These are phyloP conservation scores for Planococcus citri DNA, from an alignment of 1,140 invertebrate species.

Conservation along the genomic window DNA sequence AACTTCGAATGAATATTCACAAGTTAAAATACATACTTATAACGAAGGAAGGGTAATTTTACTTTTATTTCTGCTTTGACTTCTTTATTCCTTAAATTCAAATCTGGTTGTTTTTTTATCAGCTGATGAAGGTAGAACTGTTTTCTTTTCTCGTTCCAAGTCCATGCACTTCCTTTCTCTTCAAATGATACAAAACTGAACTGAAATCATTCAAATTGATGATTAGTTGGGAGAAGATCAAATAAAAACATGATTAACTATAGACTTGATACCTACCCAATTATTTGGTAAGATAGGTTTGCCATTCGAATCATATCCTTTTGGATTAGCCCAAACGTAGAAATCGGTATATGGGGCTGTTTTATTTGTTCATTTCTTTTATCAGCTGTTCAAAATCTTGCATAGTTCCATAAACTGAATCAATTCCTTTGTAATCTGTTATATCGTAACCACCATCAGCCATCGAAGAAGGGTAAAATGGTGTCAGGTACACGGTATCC, in stretches of 20 bases:
- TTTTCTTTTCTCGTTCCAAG: constrained; percentile 46
- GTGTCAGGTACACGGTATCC: constrained; percentile 50
- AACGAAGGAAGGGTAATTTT: no score
- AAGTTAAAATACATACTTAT: no score
- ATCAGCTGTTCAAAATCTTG: constrained; percentile 18
- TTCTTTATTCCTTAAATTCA: constrained; percentile 51
- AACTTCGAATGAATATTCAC: no score
- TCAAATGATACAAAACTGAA: constrained; percentile 41
- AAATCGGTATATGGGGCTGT: constrained; percentile 53
- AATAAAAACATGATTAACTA: no score
- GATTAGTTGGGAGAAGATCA: no score
- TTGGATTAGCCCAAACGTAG: constrained; percentile 57
- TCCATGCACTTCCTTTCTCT: constrained; percentile 51
- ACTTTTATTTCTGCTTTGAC: constrained; percentile 50
- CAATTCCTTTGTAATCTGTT: constrained; percentile 54
- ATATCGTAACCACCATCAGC: constrained; percentile 62
- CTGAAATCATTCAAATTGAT: constrained; percentile 27
- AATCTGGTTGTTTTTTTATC: constrained; percentile 52
- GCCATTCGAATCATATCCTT: constrained; percentile 29
- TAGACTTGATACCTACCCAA: constrained; percentile 49
- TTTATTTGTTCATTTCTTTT: constrained; percentile 42
- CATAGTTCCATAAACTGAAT: constrained; percentile 55
- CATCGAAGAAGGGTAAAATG: constrained; percentile 53
- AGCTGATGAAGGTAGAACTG: constrained; percentile 67
- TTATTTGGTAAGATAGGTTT: constrained; percentile 52